Base-by-base conservation (phyloP, 2,888 invertebrate species). In the Drosophila peninsularis region DNA sequence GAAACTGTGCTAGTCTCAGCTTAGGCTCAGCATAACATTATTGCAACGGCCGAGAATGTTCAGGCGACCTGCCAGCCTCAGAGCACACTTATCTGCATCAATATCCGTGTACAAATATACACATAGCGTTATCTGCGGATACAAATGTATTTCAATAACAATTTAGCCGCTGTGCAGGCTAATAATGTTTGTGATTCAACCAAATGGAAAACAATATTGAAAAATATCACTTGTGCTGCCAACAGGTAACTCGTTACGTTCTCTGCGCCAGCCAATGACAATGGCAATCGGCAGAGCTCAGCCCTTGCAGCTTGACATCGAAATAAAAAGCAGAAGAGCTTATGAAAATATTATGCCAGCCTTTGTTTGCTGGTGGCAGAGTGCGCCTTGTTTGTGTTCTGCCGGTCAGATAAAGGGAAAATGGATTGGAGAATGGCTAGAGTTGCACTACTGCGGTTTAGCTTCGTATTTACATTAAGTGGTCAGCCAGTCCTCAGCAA, bases 161-260 rank as follows among this genome's bases (percentile, higher is more conserved):
- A 34, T 49, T 17, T 32, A 17, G 3, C 32, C 24, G 6, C 7
- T 14, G 52, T 9, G 13, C 62, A 78, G 54, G 88, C 82, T 74
- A 79, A 85, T 84, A 74, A 82, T 79, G 74, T 75, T 85, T 75
- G 64, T 66, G 65, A 80, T 69, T 74, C 74, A 88, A 88, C 85
- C 80, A 77, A 70, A 71, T 73, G 83, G 47, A 85, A 88, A 76
- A 75, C 68, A 77, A 77, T 77, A 79, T 79, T 69, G 71, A 66
- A 74, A 73, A 70, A 58, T 52, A 34, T 27, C 65, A 63, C 64
- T 62, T 67, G 62, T 58, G 49, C 41, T 45, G 49, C 14, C 54
- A 69, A 21, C 30, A 45, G n/a, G 13, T 27, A 47, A 73, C 65
- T 62, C 41, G 61, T 47, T 34, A 24, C 41, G 54, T 50, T 39